Evolutionary conservation across 2,888 invertebrate species (phyloP), one percentile per base, ranked within the genome.

Genomic region (Endotricha flammealis): DNA sequence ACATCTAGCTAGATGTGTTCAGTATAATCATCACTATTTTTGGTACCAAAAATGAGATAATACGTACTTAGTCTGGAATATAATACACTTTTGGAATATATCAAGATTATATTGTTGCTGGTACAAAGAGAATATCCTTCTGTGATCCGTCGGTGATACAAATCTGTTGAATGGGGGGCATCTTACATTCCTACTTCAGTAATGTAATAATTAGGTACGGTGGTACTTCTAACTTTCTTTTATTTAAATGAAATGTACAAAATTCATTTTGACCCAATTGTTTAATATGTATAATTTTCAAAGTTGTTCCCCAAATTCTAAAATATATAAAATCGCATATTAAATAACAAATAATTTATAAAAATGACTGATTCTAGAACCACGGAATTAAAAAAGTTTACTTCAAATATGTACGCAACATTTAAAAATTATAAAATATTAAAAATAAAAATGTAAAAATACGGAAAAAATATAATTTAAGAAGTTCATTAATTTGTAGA

Each of bases 1-100:
- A 83, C 81, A 80, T 78, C 74, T 85, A 82, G 77, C 75, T 80
- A 78, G 76, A 78, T 75, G 80, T 82, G 80, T 82, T 83, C 83
- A 82, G 63, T 67, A 71, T 79, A 78, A 74, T 75, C 75, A 74
- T 75, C 70, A 82, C 72, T 86, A 85, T 85, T 85, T 83, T 86
- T 82, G 78, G 81, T 81, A 83, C 80, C 75, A 70, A 72, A 53
- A 60, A 62, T 67, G 62, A 61, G 55, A 59, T 61, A 50, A 54
- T 35, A 50, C 52, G 52, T 52, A 51, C 47, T 57, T 63, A 62
- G 49, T 61, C 61, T 56, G 60, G 55, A 54, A 48, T 57, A 52
- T 38, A 40, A 58, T 59, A 59, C 51, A 17, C 13, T 6, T 4
- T 14, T 2, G 10, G 10, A 35, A 10, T 23, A 11, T 53, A 46